Conservation (phyloP, 2,113 vertebrate genomes). For the Oryzias melastigma region DNA sequence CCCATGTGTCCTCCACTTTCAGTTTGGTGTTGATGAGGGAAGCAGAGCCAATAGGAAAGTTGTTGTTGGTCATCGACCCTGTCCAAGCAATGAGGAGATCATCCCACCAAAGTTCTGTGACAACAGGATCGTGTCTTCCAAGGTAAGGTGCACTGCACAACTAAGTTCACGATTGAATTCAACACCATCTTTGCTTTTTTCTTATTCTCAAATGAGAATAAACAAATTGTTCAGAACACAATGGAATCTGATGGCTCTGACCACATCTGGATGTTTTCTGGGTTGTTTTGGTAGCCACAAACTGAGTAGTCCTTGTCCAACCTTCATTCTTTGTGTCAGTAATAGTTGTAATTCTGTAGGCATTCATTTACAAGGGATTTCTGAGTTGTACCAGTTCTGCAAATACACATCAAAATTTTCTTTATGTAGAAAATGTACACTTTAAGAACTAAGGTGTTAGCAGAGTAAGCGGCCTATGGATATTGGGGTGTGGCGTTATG, state of each 20-base stretch:
- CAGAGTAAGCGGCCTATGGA: too few species aligned
- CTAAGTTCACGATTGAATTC: neutral
- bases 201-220: too few species aligned
- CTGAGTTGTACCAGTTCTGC: neutral
- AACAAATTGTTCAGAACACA: neutral
- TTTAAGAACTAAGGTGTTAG: too few species aligned
- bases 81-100: slow-evolving; percentile 79
- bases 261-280: neutral
- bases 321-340: neutral
- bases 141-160: slow-evolving; percentile 79
- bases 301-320: neutral
- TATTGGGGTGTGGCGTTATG: too few species aligned
- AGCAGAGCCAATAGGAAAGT: slow-evolving; percentile 89
- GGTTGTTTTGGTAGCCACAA: neutral
- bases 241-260: neutral
- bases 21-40: slow-evolving; percentile 91
- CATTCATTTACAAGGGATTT: neutral
- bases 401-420: neutral
- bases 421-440: neutral
- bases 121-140: slow-evolving; percentile 97
- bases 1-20: neutral
- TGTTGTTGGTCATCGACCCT: slow-evolving; percentile 83
- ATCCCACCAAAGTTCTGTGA: slow-evolving; percentile 92
- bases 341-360: too few species aligned
- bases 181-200: neutral